Evolutionary conservation across 2,888 invertebrate species (phyloP), one percentile per base, ranked within the genome.

Genomic region (Torymus auratus): DNA sequence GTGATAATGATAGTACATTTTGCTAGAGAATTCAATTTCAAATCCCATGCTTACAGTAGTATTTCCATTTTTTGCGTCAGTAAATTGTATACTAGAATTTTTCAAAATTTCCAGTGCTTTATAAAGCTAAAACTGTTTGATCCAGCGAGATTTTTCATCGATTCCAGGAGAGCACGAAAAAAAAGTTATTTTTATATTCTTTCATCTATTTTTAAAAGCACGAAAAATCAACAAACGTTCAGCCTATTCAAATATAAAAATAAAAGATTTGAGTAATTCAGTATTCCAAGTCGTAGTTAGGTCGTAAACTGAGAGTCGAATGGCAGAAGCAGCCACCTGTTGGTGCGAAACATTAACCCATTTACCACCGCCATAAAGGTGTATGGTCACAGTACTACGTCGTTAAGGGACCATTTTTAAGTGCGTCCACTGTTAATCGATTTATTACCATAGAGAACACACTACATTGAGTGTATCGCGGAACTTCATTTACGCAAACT

Each of bases 311-410:
- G 83, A 85, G 86, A 87, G 88, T 87, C 86, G 87, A 89, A 89
- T 89, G 72, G 81, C 76, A 83, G 78, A 82, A 88, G 87, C 87
- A 85, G 86, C 90, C 90, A 90, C 90, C 89, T 90, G 90, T 90
- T 90, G 90, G 87, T 86, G 86, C 86, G 87, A 89, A 88, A 90
- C 89, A 89, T 89, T 89, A 89, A 89, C 87, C 89, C 88, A 89
- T 89, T 89, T 88, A 88, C 87, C 87, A 86, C 83, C 82, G 85
- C 86, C 87, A 88, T 88, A 88, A 88, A 88, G 87, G 86, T 88
- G 84, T 85, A 86, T 85, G 86, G 85, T 83, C 84, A 80, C 83
- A 82, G 83, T 80, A 83, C 85, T 86, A 83, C 81, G 83, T 78
- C 77, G 73, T 74, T 70, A 67, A 80, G 82, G 80, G 84, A 83